phyloP scores from a whole-genome alignment of 2,797 vertebrate species.

The Dallia pectoralis region DNA sequence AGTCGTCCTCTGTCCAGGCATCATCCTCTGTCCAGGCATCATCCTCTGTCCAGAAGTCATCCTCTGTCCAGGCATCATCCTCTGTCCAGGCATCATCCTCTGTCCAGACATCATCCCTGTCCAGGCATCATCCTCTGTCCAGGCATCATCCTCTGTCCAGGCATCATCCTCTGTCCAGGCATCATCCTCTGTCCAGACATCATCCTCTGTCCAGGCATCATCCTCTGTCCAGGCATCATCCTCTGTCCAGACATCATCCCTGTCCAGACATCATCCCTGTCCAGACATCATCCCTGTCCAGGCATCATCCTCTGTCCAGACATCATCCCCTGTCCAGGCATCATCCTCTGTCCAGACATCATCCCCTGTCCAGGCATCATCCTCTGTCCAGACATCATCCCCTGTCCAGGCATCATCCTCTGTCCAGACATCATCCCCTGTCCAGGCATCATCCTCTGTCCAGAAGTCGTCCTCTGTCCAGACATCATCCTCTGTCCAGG shows the following conservation, averaged over 20 bases:
- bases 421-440: not conserved
- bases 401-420: not conserved
- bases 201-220: not conserved
- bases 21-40: not conserved
- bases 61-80: not conserved
- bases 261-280: not conserved
- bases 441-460: not conserved
- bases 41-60: too few species aligned
- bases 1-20: not conserved
- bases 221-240: not conserved
- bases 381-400: not conserved
- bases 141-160: not conserved
- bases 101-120: too few species aligned
- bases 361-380: not conserved
- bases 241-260: not conserved
- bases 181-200: not conserved
- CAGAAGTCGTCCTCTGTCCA: too few species aligned
- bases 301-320: not conserved
- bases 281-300: not conserved
- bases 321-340: not conserved
- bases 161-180: not conserved
- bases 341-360: not conserved
- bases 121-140: not conserved
- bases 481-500: too few species aligned
- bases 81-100: not conserved